These are phyloP conservation scores for Phymorhynchus buccinoides DNA, from an alignment of 1,140 invertebrate genomes.

Conservation along the genomic window DNA sequence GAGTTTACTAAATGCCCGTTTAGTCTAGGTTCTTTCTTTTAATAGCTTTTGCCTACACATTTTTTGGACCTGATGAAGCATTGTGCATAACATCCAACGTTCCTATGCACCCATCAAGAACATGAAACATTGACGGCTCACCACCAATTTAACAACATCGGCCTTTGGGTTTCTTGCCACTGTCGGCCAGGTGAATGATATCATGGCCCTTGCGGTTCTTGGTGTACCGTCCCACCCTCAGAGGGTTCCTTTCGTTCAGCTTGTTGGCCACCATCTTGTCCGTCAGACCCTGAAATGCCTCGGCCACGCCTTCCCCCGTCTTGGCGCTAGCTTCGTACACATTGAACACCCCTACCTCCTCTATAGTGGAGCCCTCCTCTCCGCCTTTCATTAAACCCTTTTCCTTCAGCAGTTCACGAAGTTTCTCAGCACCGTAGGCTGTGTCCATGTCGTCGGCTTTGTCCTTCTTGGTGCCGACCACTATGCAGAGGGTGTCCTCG, in stretches of 20 bases:
- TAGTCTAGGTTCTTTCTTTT: too few relatives aligned
- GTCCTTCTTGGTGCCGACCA: constrained; percentile 20
- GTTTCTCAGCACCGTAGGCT: neutral
- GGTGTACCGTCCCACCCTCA: neutral
- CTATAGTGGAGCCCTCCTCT: neutral
- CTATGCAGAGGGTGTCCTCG: neutral
- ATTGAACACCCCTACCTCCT: neutral
- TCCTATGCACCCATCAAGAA: too few relatives aligned
- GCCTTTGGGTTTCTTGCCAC: neutral
- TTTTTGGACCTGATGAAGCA: too few relatives aligned
- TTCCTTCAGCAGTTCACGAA: neutral
- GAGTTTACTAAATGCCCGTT: too few relatives aligned
- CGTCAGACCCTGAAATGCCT: neutral
- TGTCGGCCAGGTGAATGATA: neutral
- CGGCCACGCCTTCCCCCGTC: neutral
- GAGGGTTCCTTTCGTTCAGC: neutral
- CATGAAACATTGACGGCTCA: too few relatives aligned
- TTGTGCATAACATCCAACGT: too few relatives aligned
- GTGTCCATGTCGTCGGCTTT: neutral
- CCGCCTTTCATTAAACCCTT: neutral
- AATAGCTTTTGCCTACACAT: too few relatives aligned
- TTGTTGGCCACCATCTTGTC: neutral
- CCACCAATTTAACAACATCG: neutral
- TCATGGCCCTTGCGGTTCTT: neutral
- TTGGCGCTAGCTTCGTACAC: constrained; percentile 18